Evolutionary conservation across 2,113 vertebrate species (phyloP), one percentile per base, ranked within the genome.

Genomic region (Phyllostomus discolor): DNA sequence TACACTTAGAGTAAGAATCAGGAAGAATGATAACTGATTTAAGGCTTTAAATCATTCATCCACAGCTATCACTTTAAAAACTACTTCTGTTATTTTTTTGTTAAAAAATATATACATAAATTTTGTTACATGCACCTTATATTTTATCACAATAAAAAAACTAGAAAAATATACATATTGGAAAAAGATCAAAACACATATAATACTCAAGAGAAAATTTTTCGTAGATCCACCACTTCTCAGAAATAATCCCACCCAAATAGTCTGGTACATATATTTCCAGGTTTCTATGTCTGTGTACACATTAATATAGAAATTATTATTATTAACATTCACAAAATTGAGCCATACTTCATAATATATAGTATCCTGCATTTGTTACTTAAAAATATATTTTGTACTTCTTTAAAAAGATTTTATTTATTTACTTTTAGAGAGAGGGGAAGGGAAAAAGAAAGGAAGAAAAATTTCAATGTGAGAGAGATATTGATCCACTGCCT

Each of bases 111-210:
- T 69, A 81, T 52, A 80, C 1, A 38, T 64, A 79, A 8, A 88
- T 83, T 83, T 84, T 78, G 9, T 67, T 59, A 84, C 26, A 59
- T 59, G 26, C 33, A 80, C 70, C 46, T 69, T 86, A 17, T 57
- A 64, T 92, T 91, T 89, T 92, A 84, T 35, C 5, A 72, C 38
- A 70, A 78, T 31, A 43, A 69, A 75, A 88, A 69, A 59, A 48
- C 17, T 67, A 31, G 24, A 33, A 66, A 62, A 62, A 72, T 64
- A 12, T 12, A 82, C 11, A 90, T 54, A 79, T 28, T 75, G 35
- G 1, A n/a, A 83, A 96, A 95, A 81, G 12, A 80, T 62, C n/a
- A 62, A 93, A 85, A 95, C 35, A 91, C 14, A 95, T 10, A 82
- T 15, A 90, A 92, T 59, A n/a, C 31, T 93, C 10, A 88, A 82